A percentile compares a stretch with the other conserved stretches of the same genome.
Evolutionary conservation across 1,140 invertebrate genomes (phyloP).

Genomic region (Amphibalanus amphitrite): DNA sequence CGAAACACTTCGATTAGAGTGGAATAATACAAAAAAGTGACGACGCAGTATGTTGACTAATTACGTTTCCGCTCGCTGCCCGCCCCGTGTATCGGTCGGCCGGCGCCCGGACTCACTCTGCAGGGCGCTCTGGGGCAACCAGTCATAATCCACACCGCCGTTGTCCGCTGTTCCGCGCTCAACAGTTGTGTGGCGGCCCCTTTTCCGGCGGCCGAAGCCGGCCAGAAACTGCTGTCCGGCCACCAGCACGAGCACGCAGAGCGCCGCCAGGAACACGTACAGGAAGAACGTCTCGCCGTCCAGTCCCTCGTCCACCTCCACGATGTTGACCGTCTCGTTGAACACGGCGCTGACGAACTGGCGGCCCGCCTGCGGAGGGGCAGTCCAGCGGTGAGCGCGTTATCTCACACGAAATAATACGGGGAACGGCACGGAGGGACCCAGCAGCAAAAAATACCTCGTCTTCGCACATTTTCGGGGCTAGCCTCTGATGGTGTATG

Average conservation of each 20-base stretch:
- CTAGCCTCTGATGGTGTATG: no score
- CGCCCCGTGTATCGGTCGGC: no score
- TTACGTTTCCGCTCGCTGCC: no score
- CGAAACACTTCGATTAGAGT: no score
- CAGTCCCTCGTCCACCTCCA: constrained; percentile 89
- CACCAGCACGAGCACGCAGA: constrained; percentile 68
- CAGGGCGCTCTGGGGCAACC: constrained; percentile 83
- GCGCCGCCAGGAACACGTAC: constrained; percentile 81
- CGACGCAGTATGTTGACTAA: no score
- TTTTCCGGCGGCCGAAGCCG: constrained; percentile 47
- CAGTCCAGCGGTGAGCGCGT: constrained; percentile 22
- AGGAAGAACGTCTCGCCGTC: constrained; percentile 98
- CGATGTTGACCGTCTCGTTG: constrained; percentile 95
- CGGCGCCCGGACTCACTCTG: neutral
- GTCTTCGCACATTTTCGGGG: neutral
- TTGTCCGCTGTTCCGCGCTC: constrained; percentile 59
- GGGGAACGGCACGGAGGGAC: neutral
- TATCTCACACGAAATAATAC: constrained; percentile 7
- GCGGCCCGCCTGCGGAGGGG: constrained; percentile 47
- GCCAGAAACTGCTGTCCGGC: constrained; percentile 75
- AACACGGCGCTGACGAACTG: constrained; percentile 77
- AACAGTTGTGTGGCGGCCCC: constrained; percentile 37
- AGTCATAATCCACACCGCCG: constrained; percentile 89
- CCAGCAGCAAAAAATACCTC: neutral
- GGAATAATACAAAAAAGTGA: no score